Evolutionary conservation across 2,113 vertebrate species (phyloP), one percentile per base, ranked within the genome.

Genomic region (Prochilodus magdalenae): DNA sequence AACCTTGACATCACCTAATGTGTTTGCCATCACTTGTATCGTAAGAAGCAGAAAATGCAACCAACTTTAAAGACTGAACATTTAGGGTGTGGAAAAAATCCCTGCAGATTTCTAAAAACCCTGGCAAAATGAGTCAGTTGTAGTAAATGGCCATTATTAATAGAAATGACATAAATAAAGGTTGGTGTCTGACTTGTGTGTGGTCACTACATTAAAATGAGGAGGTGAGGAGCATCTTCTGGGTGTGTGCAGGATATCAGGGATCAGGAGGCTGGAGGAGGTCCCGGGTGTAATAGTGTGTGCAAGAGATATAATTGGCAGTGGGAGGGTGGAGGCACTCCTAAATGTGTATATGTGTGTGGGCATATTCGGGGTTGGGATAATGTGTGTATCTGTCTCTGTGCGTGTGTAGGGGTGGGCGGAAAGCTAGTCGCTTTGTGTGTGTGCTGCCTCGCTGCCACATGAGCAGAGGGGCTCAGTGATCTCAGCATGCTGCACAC

Each of bases 401-500:
- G 47, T 66, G 73, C 75, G 55, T 49, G 67, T 82, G 33, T 36
- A 6, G 33, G 33, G 33, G 33, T 3, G 33, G 33, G 3, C 3
- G 33, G 6, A 36, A 36, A 36, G 33, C 33, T 36, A n/a, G 33
- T 44, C 1, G 4, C 11, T 44, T 5, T 44, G 40, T 44, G 53
- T 27, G 76, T 80, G 76, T 55, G 84, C 49, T 75, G 67, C 73
- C 51, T 83, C 14, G 27, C 49, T 29, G 84, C 81, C 78, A 78
- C 79, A 70, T 67, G 75, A 80, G 81, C 81, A 77, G 40, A 75
- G 84, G 59, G 73, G 73, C 81, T 86, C 84, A 72, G 73, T 76
- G 81, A 85, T 85, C 84, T 85, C 51, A 75, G 80, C 84, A 79
- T 40, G 69, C 71, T 49, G 80, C 84, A 79, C 51, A 59, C 71